Base-by-base conservation (phyloP, 2,113 vertebrate species). In the Platycercus adscitus region DNA sequence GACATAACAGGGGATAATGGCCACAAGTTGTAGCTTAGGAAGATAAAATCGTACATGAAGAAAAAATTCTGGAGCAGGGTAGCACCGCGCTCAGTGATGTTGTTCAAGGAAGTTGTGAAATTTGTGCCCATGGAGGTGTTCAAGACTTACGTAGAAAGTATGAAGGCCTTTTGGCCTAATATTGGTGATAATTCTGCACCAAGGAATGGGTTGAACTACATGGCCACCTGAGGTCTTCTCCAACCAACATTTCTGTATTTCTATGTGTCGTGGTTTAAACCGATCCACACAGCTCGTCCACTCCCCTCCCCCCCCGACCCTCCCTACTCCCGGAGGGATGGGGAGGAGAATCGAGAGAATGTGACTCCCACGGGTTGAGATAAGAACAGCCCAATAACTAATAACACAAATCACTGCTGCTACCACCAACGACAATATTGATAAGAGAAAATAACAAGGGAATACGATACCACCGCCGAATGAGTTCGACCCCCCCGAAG, bases 61-160 rank as follows among this genome's bases (percentile, higher is more conserved):
- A 28, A 66, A 44, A 73, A 49, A 39, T 35, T 55, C 28, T 39
- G 21, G 20, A 73, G 11, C 2, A 6, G 3, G 17, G 4, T 63
- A 63, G 28, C 28, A 29, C 3, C 0, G 1, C 24, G 19, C 7
- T 55, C 72, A 35, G 12, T 4, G 24, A 72, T 1, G 14, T 56
- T 91, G 28, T 25, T 33, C 28, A 63, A 60, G 5, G 19, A 66
- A 14, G 8, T 15, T 53, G 24, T 73, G 28, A 20, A 71, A 37
- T 53, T 47, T 69, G 10, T 53, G 19, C 53, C 37, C 16, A 8
- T 66, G 11, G 10, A 72, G 17, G 7, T 56, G 14, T 66, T 71
- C 39, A 55, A 63, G 35, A 68, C 31, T 26, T 47, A 53, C 11
- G n/a, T 52, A 60, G 56, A 41, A 10, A 71, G 52, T 44, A 56